These are phyloP conservation scores for Lasius platythorax DNA, from an alignment of 2,888 invertebrate genomes.

Conservation along the genomic window DNA sequence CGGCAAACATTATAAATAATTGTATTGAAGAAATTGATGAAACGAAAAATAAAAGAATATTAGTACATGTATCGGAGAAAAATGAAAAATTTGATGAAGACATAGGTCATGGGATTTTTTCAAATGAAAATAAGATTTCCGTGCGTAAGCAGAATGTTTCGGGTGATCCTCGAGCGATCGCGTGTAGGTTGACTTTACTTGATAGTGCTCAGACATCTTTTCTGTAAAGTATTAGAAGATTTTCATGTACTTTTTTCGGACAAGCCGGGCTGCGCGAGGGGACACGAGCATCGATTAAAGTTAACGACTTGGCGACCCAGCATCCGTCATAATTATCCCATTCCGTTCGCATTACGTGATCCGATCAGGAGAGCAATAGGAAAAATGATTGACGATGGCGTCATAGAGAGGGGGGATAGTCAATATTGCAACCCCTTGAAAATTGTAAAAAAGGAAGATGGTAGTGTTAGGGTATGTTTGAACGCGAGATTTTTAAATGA, in stretches of 20 bases:
- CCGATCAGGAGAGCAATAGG: not conserved
- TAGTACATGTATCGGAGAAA: too few relatives aligned
- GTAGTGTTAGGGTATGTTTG: not conserved
- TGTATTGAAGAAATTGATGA: too few relatives aligned
- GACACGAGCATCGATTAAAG: not conserved
- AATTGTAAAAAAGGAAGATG: not conserved
- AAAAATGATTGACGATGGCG: not conserved
- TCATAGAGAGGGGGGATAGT: not conserved
- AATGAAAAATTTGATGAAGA: too few relatives aligned
- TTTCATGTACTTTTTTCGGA: not conserved
- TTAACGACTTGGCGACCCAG: not conserved
- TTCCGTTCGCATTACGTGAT: not conserved
- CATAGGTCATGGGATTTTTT: too few relatives aligned
- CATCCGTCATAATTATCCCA: not conserved
- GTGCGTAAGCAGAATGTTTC: too few relatives aligned
- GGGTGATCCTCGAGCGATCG: too few relatives aligned
- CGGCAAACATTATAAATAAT: too few relatives aligned
- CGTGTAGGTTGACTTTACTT: too few relatives aligned
- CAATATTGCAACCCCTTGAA: not conserved
- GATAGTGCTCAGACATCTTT: too few relatives aligned
- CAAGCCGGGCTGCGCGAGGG: not conserved
- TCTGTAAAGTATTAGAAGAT: too few relatives aligned
- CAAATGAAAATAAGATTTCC: too few relatives aligned
- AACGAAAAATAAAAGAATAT: too few relatives aligned
- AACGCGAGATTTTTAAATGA: not conserved